phyloP scores from a whole-genome alignment of 2,888 invertebrate genomes.

The Nomada fucata region DNA sequence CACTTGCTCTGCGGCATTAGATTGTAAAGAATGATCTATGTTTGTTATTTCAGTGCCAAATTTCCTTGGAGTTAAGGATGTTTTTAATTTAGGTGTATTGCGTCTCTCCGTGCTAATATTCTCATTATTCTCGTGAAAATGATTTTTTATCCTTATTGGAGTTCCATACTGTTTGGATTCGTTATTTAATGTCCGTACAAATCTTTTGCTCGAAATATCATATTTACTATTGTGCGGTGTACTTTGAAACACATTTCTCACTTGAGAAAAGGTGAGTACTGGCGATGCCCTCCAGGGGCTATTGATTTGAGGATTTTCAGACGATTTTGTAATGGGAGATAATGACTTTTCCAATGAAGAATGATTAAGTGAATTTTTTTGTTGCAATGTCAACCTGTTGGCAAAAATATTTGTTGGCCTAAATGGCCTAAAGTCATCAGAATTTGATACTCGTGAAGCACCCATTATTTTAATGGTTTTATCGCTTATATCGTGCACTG shows the following conservation, averaged over 20 bases:
- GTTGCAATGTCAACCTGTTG: conserved; percentile 41
- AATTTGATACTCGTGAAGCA: conserved; percentile 11
- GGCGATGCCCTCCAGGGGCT: conserved; percentile 76
- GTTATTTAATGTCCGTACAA: not conserved
- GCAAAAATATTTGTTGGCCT: conserved; percentile 54
- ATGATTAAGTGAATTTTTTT: conserved; percentile 57
- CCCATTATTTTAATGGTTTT: conserved; percentile 15
- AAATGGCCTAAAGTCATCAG: conserved; percentile 39
- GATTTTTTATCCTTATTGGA: conserved; percentile 6
- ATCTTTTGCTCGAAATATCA: conserved; percentile 7
- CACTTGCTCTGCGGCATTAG: conserved; percentile 16
- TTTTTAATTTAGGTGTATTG: conserved; percentile 25
- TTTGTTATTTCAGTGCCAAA: conserved; percentile 76
- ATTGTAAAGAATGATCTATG: conserved; percentile 50
- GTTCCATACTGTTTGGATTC: conserved; percentile 21
- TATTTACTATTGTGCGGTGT: conserved; percentile 70
- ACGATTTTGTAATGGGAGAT: conserved; percentile 73
- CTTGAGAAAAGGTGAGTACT: conserved; percentile 69
- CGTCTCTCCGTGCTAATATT: conserved; percentile 14
- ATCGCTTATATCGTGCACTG: conserved; percentile 24
- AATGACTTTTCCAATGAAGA: conserved; percentile 73
- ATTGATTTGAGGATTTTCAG: conserved; percentile 65
- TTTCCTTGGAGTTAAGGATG: conserved; percentile 60
- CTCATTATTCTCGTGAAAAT: conserved; percentile 29
- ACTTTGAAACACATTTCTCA: conserved; percentile 74